These are phyloP conservation scores for Trachythela sp. DNA, from an alignment of 64 coral and sea anemone species.

Conservation along the genomic window DNA sequence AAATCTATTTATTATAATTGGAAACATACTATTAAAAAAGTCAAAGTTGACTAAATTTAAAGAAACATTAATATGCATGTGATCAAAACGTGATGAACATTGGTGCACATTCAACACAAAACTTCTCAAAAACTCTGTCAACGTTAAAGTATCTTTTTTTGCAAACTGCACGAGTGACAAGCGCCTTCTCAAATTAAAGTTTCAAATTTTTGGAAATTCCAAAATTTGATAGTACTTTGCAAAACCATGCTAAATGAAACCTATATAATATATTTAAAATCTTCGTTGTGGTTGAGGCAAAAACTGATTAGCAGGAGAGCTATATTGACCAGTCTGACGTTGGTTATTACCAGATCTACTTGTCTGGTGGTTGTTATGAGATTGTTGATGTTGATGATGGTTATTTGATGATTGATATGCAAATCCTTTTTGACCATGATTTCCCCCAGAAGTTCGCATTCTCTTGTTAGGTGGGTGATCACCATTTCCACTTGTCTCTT, in stretches of 20 bases:
- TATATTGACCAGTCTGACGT: not conserved
- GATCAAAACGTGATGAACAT: not conserved
- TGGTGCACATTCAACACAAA: too few species aligned
- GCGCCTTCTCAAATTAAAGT: too few species aligned
- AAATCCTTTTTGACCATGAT: not conserved
- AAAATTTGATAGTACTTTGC: not conserved
- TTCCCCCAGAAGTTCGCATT: not conserved
- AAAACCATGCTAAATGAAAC: not conserved
- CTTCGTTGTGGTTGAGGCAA: not conserved
- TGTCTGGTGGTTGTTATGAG: not conserved
- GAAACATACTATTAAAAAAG: not conserved
- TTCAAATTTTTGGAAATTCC: too few species aligned
- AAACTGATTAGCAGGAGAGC: not conserved
- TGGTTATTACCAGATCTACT: not conserved
- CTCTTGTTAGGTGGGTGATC: conserved; percentile 9
- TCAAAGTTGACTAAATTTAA: too few species aligned
- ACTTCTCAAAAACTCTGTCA: too few species aligned
- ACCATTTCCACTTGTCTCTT: conserved; percentile 12
- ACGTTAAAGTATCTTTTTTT: too few species aligned
- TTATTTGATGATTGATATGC: not conserved
- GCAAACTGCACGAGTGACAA: too few species aligned
- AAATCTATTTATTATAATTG: not conserved
- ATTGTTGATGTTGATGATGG: not conserved
- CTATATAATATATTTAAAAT: too few species aligned
- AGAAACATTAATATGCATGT: too few species aligned